Percentiles rank a stretch among this genome's conserved stretches.
phyloP scores from a whole-genome alignment of 64 coral and sea anemone species.

The Orbicella faveolata region DNA sequence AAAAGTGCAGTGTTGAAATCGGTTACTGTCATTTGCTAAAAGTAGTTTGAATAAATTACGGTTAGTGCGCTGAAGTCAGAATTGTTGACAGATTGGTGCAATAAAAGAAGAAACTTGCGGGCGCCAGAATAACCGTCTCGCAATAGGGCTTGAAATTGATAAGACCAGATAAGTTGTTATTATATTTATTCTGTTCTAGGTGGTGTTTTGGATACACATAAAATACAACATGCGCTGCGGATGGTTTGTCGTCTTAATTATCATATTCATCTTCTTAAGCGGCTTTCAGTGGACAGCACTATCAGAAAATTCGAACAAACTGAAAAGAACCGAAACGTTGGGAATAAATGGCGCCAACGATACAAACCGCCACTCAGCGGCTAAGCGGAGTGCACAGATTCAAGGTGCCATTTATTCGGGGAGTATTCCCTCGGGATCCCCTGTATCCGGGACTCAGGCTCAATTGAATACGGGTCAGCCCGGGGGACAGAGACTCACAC shows the following conservation, averaged over 20 bases:
- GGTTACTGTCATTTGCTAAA: too few relatives aligned
- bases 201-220: not conserved
- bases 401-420: conserved; percentile 4
- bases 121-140: too few relatives aligned
- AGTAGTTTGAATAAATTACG: too few relatives aligned
- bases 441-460: not conserved
- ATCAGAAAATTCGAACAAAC: not conserved
- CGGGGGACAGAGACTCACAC: not conserved
- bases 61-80: too few relatives aligned
- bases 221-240: conserved; percentile 1
- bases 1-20: too few relatives aligned
- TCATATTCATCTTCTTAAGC: not conserved
- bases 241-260: not conserved
- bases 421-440: not conserved
- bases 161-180: too few relatives aligned
- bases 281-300: not conserved
- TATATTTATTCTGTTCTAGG: not conserved
- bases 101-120: too few relatives aligned
- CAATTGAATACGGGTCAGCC: not conserved
- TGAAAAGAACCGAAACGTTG: not conserved
- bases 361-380: not conserved
- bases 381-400: conserved; percentile 3
- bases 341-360: not conserved
- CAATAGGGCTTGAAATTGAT: too few relatives aligned
- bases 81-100: too few relatives aligned